Conservation (phyloP, 2,888 invertebrate species). For the Oscheius myriophilus region DNA sequence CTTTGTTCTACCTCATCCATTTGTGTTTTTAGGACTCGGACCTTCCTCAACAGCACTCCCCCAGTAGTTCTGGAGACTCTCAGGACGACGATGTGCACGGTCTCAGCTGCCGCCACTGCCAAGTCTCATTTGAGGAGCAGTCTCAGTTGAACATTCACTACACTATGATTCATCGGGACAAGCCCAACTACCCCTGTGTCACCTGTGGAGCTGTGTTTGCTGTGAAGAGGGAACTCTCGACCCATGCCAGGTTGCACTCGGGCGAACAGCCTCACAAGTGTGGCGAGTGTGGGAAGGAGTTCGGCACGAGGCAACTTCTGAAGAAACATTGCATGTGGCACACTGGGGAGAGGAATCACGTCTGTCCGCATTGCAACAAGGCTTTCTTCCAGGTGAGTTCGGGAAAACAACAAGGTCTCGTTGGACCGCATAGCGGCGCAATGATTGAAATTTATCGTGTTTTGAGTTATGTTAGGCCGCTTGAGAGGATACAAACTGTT, state of each 20-base stretch:
- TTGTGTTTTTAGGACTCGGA: conserved; percentile 12
- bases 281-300: conserved; percentile 72
- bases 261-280: conserved; percentile 71
- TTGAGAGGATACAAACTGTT: too few species aligned
- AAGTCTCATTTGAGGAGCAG: conserved; percentile 20
- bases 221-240: conserved; percentile 71
- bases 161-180: conserved; percentile 25
- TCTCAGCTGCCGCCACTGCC: conserved; percentile 22
- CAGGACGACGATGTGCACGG: conserved; percentile 20
- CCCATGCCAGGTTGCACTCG: conserved; percentile 72
- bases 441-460: too few species aligned
- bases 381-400: conserved; percentile 69
- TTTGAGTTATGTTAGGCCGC: too few species aligned
- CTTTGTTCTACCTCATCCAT: conserved; percentile 2
- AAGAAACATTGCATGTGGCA: conserved; percentile 73
- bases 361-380: conserved; percentile 71
- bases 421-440: too few species aligned
- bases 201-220: conserved; percentile 71
- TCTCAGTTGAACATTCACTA: conserved; percentile 28
- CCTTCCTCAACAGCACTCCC: conserved; percentile 24
- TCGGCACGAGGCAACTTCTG: conserved; percentile 72
- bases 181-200: conserved; percentile 69
- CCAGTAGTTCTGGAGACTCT: conserved; percentile 29
- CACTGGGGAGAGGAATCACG: conserved; percentile 71
- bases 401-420: too few species aligned